phyloP scores from a whole-genome alignment of 2,797 vertebrate genomes.

The Neosilurus mollespiculum region DNA sequence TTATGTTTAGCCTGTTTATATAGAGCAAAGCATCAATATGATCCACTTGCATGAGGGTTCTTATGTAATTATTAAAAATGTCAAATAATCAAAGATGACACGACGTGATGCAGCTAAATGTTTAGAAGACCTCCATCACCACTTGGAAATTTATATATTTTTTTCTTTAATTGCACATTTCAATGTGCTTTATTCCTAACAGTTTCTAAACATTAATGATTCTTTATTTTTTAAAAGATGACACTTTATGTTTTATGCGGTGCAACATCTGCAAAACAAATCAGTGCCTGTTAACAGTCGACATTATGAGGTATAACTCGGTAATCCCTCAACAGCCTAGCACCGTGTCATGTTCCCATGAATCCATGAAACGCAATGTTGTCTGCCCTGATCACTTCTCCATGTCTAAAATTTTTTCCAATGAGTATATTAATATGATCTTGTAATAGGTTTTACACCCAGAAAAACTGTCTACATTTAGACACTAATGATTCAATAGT shows the following conservation, averaged over 20 bases:
- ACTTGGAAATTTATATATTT: not conserved
- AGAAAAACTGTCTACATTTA: not conserved
- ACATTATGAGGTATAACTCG: not conserved
- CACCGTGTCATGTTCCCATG: not conserved
- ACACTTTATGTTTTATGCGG: not conserved
- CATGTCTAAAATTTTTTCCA: too few species aligned
- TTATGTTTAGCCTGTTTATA: not conserved
- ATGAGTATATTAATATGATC: too few species aligned
- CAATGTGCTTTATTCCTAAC: not conserved
- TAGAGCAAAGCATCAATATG: not conserved
- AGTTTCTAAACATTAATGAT: not conserved
- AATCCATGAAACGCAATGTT: not conserved
- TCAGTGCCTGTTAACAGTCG: not conserved
- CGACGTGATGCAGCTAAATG: not conserved
- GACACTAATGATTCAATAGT: not conserved
- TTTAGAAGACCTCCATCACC: not conserved
- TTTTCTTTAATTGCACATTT: not conserved
- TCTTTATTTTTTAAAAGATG: not conserved
- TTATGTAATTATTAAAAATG: not conserved
- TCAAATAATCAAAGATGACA: not conserved
- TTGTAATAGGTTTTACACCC: too few species aligned
- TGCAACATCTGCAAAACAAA: not conserved
- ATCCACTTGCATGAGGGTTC: too few species aligned
- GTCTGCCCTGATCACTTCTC: not conserved
- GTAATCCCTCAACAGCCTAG: not conserved